Percentiles rank a stretch among this genome's conserved stretches.
Conservation (phyloP, 1,140 invertebrate genomes). For the Eurosta solidaginis region DNA sequence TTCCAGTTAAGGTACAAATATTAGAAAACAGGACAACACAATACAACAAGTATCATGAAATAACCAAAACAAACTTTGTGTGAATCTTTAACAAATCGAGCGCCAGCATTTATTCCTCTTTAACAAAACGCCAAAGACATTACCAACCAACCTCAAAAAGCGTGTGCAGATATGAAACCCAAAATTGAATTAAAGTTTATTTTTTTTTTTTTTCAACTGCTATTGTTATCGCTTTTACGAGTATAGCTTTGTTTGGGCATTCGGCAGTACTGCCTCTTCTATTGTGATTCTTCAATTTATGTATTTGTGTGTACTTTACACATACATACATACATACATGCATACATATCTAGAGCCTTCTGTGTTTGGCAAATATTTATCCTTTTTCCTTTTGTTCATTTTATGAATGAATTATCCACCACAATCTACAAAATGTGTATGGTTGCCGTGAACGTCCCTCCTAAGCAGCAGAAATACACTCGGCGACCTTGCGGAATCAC, state of each 20-base stretch:
- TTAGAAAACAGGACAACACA: background rate
- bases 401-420: too few relatives aligned
- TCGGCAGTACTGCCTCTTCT: too few relatives aligned
- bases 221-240: background rate
- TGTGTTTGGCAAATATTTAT: background rate
- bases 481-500: too few relatives aligned
- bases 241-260: too few relatives aligned
- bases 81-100: background rate
- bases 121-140: background rate
- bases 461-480: too few relatives aligned
- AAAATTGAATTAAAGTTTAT: too few relatives aligned
- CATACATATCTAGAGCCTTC: background rate
- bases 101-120: background rate
- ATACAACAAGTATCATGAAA: background rate
- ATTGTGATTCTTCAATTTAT: too few relatives aligned
- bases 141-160: background rate
- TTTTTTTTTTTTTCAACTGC: background rate
- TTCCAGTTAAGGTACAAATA: too few relatives aligned
- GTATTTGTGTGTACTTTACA: background rate
- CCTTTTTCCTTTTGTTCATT: conserved; percentile 2
- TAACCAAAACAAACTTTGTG: background rate
- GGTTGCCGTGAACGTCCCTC: too few relatives aligned
- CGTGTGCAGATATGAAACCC: too few relatives aligned
- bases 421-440: too few relatives aligned
- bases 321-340: background rate